Evolutionary conservation across 2,888 invertebrate species (phyloP), one percentile per base, ranked within the genome.

Genomic region (Caenorhabditis sulstoni): DNA sequence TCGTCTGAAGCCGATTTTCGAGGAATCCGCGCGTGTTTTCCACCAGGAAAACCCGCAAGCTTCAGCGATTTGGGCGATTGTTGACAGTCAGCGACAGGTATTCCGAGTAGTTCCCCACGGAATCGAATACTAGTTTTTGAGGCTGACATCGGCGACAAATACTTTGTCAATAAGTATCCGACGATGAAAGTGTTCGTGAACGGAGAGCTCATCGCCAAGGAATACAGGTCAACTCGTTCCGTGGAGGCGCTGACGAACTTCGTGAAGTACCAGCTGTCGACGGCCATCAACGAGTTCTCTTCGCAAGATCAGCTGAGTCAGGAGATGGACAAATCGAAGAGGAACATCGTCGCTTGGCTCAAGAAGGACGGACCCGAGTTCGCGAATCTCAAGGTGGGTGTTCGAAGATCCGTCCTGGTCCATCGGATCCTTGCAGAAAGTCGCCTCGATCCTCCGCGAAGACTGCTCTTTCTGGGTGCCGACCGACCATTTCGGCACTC

Each of bases 381-480:
- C 61, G 52, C 77, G 8, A 81, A 81, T 41, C 47, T 85, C 20
- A 85, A 84, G 79, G 81, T 70, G 4, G n/a, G 12, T 12, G n/a
- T 18, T 50, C n/a, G 20, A 20, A 11, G 7, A 5, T 11, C n/a
- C 37, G n/a, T 55, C 41, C 35, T 3, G 39, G 1, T 39, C 16
- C 9, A 20, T 35, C 47, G n/a, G 9, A 37, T 20, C 23, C 52
- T 79, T 88, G 29, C 71, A 88, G 87, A 89, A 90, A 81, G 82
- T 86, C 18, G 87, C 97, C 0, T 94, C 94, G 11, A 94, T 94
- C 90, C 92, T 97, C 5, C 94, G 97, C 90, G 96, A 99, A 90
- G 98, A 99, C 89, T 99, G 99, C 90, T 93, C 94, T 81, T 99
- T 99, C 91, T 95, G 95, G 91, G 95, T 94, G 88, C 96, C 96